These are phyloP conservation scores for Rhaphigaster nebulosa DNA, from an alignment of 2,888 invertebrate genomes.

Conservation along the genomic window DNA sequence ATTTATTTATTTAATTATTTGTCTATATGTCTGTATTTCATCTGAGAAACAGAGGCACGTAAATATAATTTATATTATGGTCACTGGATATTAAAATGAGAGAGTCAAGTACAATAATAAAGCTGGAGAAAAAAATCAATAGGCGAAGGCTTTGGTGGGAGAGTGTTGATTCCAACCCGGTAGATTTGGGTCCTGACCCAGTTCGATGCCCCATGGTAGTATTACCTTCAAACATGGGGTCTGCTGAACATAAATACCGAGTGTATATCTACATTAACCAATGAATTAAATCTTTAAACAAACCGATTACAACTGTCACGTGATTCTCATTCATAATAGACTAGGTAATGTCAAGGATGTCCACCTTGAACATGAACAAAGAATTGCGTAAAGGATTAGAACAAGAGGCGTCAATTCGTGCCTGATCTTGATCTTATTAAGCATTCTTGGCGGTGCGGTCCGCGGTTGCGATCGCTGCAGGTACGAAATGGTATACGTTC, in stretches of 20 bases:
- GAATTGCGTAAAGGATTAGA: not conserved
- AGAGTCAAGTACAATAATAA: not conserved
- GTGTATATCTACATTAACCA: not conserved
- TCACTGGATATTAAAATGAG: no score
- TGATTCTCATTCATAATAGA: not conserved
- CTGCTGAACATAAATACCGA: not conserved
- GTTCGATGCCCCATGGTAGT: not conserved
- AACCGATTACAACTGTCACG: not conserved
- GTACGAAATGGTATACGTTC: not conserved
- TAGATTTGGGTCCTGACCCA: conserved; percentile 1
- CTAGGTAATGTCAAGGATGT: not conserved
- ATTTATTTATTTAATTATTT: no score
- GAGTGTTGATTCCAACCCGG: not conserved
- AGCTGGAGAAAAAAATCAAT: not conserved
- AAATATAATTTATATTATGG: no score
- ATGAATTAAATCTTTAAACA: not conserved
- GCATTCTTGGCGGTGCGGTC: not conserved
- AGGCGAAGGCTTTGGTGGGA: not conserved
- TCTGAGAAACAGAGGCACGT: no score
- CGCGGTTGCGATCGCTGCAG: not conserved
- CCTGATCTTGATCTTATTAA: conserved; percentile 24
- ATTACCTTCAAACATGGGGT: not conserved
- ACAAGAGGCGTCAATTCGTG: not conserved
- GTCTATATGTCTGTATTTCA: no score
- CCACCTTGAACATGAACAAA: not conserved